Evolutionary conservation across 2,797 vertebrate genomes (phyloP).

Genomic region (Apogon hyalosoma): DNA sequence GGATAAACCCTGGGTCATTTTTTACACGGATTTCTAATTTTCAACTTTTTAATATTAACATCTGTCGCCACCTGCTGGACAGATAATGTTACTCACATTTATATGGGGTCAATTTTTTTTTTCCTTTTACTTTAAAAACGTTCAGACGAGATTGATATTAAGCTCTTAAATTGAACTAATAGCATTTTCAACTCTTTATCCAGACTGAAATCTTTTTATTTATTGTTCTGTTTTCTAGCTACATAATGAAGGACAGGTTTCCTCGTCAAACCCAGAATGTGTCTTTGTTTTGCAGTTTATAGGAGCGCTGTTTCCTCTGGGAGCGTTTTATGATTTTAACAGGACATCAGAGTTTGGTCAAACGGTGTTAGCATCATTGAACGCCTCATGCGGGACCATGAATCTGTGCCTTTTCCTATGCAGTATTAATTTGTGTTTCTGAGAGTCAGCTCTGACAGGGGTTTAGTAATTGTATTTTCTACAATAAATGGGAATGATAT

Average conservation of each 20-base stretch:
- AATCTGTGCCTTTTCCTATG: conserved; percentile 93
- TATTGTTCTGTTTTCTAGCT: background rate
- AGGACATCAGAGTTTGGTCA: conserved; percentile 3
- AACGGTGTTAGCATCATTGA: background rate
- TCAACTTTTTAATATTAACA: too few species aligned
- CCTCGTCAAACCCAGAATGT: conserved; percentile 21
- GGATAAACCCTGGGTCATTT: conserved; percentile 15
- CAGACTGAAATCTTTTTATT: background rate
- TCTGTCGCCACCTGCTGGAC: conserved; percentile 40
- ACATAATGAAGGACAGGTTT: background rate
- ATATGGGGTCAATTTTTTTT: background rate
- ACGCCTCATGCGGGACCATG: conserved; percentile 75
- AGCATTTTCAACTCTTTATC: background rate
- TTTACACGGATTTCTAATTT: conserved; percentile 1
- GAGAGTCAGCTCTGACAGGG: conserved; percentile 80
- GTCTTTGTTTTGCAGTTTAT: background rate
- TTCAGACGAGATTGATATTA: background rate
- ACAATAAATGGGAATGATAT: conserved; percentile 89
- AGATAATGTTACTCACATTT: conserved; percentile 1
- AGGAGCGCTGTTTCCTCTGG: background rate
- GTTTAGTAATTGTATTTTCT: conserved; percentile 93
- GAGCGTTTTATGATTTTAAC: background rate
- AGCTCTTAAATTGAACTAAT: background rate
- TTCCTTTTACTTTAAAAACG: background rate
- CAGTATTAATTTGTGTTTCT: conserved; percentile 87